phyloP scores from a whole-genome alignment of 2,888 invertebrate genomes.

The Hemithea aestivaria region DNA sequence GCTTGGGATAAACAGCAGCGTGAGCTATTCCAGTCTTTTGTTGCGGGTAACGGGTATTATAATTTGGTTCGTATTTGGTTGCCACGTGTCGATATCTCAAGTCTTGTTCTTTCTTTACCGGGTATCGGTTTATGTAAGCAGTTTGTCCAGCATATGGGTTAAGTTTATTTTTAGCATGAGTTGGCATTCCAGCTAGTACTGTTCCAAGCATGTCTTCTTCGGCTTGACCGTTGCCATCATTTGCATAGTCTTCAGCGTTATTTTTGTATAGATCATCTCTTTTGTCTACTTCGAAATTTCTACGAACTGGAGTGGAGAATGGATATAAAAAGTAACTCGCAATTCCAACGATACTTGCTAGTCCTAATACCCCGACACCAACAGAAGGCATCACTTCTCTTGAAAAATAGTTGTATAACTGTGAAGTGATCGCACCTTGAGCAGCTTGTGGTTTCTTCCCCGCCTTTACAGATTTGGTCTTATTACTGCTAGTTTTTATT shows the following conservation, averaged over 20 bases:
- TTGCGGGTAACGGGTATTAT: conserved; percentile 65
- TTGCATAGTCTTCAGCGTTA: conserved; percentile 83
- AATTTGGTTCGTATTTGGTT: conserved; percentile 59
- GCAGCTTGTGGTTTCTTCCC: conserved; percentile 57
- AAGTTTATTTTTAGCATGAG: conserved; percentile 65
- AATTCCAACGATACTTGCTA: conserved; percentile 85
- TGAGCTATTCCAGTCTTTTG: conserved; percentile 74
- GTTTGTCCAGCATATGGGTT: conserved; percentile 72
- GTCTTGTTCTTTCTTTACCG: conserved; percentile 67
- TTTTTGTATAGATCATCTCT: conserved; percentile 83
- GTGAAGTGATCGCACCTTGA: conserved; percentile 82
- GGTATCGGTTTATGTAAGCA: conserved; percentile 57
- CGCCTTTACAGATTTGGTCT: conserved; percentile 68
- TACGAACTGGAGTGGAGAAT: conserved; percentile 82
- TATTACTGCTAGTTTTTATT: conserved; percentile 75
- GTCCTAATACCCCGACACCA: conserved; percentile 86
- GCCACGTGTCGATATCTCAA: conserved; percentile 67
- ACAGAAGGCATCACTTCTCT: conserved; percentile 90
- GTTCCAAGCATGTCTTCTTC: conserved; percentile 89
- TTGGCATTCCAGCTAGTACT: conserved; percentile 84
- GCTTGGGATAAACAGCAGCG: conserved; percentile 66
- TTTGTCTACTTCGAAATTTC: conserved; percentile 83
- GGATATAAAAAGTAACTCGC: conserved; percentile 89
- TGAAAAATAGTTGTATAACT: conserved; percentile 87
- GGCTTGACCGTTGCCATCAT: conserved; percentile 82